A percentile compares a stretch with the other conserved stretches of the same genome.
These are phyloP conservation scores for Forbesichthys agassizii DNA, from an alignment of 2,113 vertebrate species.

Conservation along the genomic window DNA sequence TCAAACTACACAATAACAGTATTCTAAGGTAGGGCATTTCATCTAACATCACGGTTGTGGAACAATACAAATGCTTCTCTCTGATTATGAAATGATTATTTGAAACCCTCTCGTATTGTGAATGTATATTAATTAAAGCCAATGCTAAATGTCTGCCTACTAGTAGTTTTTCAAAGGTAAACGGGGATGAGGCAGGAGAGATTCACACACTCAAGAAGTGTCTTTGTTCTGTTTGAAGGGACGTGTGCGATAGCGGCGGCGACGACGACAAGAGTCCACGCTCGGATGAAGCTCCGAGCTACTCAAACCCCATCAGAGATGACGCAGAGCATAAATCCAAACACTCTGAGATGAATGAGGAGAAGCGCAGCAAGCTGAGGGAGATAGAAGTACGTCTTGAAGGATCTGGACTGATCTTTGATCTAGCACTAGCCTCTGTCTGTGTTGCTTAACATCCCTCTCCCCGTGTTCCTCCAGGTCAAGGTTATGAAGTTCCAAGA, in stretches of 20 bases:
- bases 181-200: no score
- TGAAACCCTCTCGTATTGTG: neutral
- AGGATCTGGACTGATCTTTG: neutral
- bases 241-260: constrained; percentile 87
- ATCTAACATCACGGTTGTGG: no score
- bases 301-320: constrained; percentile 88
- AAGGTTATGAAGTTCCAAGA: constrained; percentile 99
- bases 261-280: constrained; percentile 87
- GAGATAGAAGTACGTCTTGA: constrained; percentile 89
- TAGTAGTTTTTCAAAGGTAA: no score
- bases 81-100: no score
- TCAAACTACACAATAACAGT: no score
- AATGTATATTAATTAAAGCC: neutral
- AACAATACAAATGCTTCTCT: no score
- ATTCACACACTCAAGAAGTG: neutral
- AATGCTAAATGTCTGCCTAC: no score
- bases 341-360: constrained; percentile 94
- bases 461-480: constrained; percentile 77
- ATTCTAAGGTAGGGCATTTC: no score
- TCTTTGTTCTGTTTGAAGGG: constrained; percentile 65
- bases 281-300: constrained; percentile 86
- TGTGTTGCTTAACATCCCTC: neutral
- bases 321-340: constrained; percentile 88
- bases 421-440: neutral
- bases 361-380: constrained; percentile 93